Conservation (phyloP, 2,113 vertebrate species). For the Calyptomena viridis region DNA sequence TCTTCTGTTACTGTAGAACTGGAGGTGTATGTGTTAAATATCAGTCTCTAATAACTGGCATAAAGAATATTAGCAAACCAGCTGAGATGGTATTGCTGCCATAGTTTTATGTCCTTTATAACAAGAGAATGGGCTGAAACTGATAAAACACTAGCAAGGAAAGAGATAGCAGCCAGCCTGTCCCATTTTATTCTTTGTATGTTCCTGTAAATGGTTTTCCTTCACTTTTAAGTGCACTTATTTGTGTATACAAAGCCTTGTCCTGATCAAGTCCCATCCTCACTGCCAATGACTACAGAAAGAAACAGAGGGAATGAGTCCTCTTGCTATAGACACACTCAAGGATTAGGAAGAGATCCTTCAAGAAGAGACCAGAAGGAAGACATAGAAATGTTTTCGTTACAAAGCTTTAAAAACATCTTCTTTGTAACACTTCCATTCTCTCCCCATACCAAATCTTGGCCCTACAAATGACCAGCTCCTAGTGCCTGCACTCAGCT, state of each 20-base stretch:
- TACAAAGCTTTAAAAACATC: neutral
- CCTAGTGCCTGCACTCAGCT: neutral
- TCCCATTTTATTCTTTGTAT: neutral
- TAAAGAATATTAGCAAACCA: neutral
- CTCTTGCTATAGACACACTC: neutral
- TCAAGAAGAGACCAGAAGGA: neutral
- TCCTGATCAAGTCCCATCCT: neutral
- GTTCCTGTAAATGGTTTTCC: neutral
- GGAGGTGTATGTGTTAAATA: neutral
- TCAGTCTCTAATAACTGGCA: neutral
- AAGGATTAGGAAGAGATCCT: neutral
- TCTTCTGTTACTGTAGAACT: neutral
- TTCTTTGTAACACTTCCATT: neutral
- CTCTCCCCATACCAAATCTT: neutral
- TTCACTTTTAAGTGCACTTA: neutral
- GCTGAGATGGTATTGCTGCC: neutral
- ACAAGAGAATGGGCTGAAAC: neutral
- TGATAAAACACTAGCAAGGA: neutral
- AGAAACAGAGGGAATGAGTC: neutral
- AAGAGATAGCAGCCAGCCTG: neutral
- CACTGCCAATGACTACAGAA: neutral
- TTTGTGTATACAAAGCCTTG: neutral
- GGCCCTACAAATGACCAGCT: neutral
- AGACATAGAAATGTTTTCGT: neutral
- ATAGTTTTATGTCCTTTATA: neutral